phyloP scores from a whole-genome alignment of 1,140 invertebrate species.

The Drosophila truncata region DNA sequence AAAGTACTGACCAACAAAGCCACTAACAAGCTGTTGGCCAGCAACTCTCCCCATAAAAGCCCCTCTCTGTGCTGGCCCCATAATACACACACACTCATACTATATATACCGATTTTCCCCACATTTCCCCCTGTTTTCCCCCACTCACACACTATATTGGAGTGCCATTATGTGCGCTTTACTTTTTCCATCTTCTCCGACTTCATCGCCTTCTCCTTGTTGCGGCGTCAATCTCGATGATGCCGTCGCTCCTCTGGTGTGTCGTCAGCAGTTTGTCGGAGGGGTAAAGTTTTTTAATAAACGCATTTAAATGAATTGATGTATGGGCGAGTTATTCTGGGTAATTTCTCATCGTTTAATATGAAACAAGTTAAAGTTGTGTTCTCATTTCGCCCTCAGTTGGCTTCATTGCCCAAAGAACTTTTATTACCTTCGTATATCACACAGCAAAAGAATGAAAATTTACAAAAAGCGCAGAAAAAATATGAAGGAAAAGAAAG shows the following conservation, averaged over 20 bases:
- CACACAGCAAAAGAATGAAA: constrained; percentile 46
- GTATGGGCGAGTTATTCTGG: constrained; percentile 39
- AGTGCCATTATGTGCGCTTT: constrained; percentile 64
- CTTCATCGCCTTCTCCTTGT: constrained; percentile 12
- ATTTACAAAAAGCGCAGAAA: constrained; percentile 22
- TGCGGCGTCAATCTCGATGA: constrained; percentile 38
- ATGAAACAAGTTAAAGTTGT: constrained; percentile 65
- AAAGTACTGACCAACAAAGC: constrained; percentile 84
- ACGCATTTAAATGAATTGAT: constrained; percentile 81
- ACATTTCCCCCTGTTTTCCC: constrained; percentile 12
- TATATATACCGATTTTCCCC: constrained; percentile 15
- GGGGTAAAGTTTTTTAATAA: constrained; percentile 77
- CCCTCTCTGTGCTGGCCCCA: neutral
- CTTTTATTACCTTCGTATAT: constrained; percentile 75
- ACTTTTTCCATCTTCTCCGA: constrained; percentile 46
- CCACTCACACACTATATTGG: constrained; percentile 48
- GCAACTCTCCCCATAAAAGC: constrained; percentile 1
- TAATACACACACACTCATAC: neutral
- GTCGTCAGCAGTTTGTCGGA: constrained; percentile 63
- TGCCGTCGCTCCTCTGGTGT: constrained; percentile 19
- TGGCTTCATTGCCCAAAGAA: constrained; percentile 43
- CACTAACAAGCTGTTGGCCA: constrained; percentile 80
- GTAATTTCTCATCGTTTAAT: constrained; percentile 61
- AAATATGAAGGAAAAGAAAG: constrained; percentile 4
- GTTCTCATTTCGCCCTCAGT: constrained; percentile 29